Conservation (phyloP, 1,140 invertebrate genomes). For the Drosophila dunni region DNA sequence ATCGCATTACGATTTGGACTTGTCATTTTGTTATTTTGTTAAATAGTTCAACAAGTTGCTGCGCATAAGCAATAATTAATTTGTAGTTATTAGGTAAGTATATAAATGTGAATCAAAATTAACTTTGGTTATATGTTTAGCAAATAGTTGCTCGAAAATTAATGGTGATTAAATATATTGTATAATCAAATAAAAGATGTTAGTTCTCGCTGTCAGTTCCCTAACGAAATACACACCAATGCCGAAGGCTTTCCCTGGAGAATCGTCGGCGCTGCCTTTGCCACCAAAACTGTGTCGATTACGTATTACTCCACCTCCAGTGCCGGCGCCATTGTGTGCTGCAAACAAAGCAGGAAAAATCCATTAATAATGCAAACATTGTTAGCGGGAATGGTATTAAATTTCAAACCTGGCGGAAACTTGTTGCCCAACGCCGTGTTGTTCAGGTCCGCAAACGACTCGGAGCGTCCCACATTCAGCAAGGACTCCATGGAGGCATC, state of each 20-base stretch:
- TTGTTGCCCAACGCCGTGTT: conserved; percentile 83
- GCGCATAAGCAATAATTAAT: conserved; percentile 68
- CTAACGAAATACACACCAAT: conserved; percentile 88
- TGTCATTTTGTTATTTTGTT: conserved; percentile 17
- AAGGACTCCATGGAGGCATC: conserved; percentile 91
- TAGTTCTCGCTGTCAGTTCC: not conserved
- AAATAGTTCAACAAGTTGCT: conserved; percentile 38
- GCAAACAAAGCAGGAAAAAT: conserved; percentile 22
- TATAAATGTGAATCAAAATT: conserved; percentile 60
- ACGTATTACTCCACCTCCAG: conserved; percentile 55
- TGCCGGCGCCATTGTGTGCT: conserved; percentile 50
- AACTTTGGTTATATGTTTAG: conserved; percentile 55
- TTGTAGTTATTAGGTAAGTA: conserved; percentile 38
- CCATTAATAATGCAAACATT: conserved; percentile 15
- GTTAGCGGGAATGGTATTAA: not conserved
- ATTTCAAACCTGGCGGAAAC: conserved; percentile 66
- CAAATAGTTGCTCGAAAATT: conserved; percentile 68
- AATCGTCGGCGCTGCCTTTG: conserved; percentile 80
- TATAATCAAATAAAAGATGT: conserved; percentile 44
- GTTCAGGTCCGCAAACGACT: conserved; percentile 93
- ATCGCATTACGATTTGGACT: conserved; percentile 29
- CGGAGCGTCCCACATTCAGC: conserved; percentile 89
- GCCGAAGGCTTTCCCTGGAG: conserved; percentile 89
- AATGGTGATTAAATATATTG: conserved; percentile 60
- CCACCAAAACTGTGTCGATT: conserved; percentile 83